Evolutionary conservation across 2,888 invertebrate species (phyloP).

Genomic region (Nycteola revayana): DNA sequence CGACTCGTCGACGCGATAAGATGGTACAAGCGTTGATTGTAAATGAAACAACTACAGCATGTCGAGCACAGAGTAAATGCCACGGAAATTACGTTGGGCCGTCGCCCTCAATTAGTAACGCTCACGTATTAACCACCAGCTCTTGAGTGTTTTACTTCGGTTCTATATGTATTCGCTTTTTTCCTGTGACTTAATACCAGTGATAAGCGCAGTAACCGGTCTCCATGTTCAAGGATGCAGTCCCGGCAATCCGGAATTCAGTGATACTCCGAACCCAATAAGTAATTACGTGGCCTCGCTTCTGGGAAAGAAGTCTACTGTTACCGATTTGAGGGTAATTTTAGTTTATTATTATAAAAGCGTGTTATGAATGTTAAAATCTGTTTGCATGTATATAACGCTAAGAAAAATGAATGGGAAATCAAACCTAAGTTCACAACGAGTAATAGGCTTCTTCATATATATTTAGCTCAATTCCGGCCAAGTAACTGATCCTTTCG

Average conservation of each 20-base stretch:
- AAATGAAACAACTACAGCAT: constrained; percentile 32
- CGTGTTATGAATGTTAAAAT: too few species aligned
- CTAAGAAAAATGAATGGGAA: too few species aligned
- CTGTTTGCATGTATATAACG: too few species aligned
- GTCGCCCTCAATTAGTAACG: constrained; percentile 44
- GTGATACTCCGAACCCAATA: constrained; percentile 32
- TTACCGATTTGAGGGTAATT: constrained; percentile 26
- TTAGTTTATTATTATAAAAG: too few species aligned
- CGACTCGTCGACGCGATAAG: too few species aligned
- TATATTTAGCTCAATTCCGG: too few species aligned
- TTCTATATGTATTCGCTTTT: constrained; percentile 15
- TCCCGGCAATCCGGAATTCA: constrained; percentile 36
- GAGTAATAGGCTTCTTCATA: too few species aligned
- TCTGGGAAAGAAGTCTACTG: constrained; percentile 39
- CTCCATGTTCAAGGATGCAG: constrained; percentile 23
- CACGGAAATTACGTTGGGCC: constrained; percentile 37
- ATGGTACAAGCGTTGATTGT: too few species aligned
- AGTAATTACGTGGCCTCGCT: constrained; percentile 31
- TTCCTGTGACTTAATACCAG: constrained; percentile 29
- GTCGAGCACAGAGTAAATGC: constrained; percentile 12
- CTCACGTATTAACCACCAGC: constrained; percentile 35
- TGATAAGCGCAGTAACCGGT: constrained; percentile 46
- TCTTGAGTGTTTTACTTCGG: constrained; percentile 15
- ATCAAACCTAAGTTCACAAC: too few species aligned
- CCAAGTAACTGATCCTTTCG: too few species aligned